These are phyloP conservation scores for Chrysaora quinquecirrha DNA, from an alignment of 30 jellyfish, hydroid and myxozoan species.

Conservation along the genomic window DNA sequence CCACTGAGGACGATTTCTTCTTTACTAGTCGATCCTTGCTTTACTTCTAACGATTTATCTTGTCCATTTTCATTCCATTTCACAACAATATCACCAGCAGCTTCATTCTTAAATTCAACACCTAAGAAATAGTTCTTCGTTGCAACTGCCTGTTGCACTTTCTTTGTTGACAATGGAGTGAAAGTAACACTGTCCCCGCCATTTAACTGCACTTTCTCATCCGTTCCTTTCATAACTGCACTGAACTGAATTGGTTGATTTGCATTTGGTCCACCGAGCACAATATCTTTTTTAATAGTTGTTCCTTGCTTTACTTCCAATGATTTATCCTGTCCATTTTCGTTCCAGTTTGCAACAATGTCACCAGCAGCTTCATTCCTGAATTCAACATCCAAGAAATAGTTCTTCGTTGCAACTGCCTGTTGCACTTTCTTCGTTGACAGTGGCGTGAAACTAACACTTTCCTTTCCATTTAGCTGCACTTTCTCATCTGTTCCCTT, in stretches of 20 bases:
- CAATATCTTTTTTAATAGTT: background rate
- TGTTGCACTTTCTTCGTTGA: background rate
- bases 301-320: background rate
- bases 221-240: background rate
- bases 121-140: background rate
- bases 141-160: background rate
- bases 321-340: background rate
- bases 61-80: background rate
- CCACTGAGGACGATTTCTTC: background rate
- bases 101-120: background rate
- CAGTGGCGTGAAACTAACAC: constrained; percentile 7
- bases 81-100: background rate
- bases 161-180: background rate
- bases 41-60: background rate
- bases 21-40: background rate
- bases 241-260: background rate
- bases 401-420: background rate
- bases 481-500: constrained; percentile 14
- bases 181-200: background rate
- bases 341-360: background rate
- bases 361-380: background rate
- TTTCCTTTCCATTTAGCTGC: constrained; percentile 10
- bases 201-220: background rate
- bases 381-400: background rate
- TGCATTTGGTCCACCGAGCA: background rate